These are phyloP conservation scores for Hanleya hanleyi DNA, from an alignment of 2,888 invertebrate species.

Conservation along the genomic window DNA sequence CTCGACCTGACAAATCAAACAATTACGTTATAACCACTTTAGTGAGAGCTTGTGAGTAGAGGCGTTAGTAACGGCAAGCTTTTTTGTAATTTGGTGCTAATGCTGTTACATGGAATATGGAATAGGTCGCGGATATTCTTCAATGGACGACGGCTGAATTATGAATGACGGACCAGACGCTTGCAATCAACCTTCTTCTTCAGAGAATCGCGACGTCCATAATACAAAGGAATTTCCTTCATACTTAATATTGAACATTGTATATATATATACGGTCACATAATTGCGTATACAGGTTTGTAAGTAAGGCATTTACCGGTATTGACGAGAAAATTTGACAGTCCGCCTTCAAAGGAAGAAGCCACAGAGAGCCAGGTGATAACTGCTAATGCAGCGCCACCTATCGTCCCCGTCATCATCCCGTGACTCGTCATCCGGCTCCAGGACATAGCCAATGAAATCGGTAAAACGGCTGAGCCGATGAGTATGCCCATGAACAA, in stretches of 20 bases:
- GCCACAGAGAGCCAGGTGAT: conserved; percentile 69
- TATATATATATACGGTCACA: background rate
- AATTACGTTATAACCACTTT: too few species aligned
- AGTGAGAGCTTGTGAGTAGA: too few species aligned
- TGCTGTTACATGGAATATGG: too few species aligned
- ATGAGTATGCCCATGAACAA: conserved; percentile 73
- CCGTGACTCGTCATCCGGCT: conserved; percentile 63
- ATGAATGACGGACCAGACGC: too few species aligned
- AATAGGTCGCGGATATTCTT: too few species aligned
- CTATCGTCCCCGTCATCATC: conserved; percentile 69
- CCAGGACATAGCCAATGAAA: conserved; percentile 71
- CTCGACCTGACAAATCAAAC: conserved; percentile 51
- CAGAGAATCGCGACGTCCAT: too few species aligned
- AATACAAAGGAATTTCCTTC: too few species aligned
- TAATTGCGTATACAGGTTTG: too few species aligned
- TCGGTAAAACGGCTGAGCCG: conserved; percentile 72
- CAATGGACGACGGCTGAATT: too few species aligned
- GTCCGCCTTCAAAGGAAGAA: conserved; percentile 63
- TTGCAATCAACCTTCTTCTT: too few species aligned
- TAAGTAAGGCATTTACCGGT: conserved; percentile 49
- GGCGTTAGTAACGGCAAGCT: too few species aligned
- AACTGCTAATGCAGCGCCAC: conserved; percentile 66
- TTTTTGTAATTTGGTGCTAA: too few species aligned
- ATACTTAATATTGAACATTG: background rate
- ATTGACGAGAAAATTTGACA: conserved; percentile 55